Conservation (phyloP, 1,140 invertebrate species). For the Trachymyrmex cornetzi region DNA sequence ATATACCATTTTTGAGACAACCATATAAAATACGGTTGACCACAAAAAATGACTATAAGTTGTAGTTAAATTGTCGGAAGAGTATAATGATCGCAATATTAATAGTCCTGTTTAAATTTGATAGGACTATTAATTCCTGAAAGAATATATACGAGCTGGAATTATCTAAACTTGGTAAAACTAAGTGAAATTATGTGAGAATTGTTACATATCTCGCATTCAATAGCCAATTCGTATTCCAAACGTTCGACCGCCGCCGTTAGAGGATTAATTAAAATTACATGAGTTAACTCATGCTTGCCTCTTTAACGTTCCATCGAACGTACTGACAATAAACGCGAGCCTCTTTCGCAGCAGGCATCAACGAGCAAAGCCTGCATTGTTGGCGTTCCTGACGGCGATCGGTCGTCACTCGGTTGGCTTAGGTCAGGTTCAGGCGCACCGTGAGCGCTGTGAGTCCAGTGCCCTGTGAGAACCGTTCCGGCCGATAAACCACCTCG, state of each 20-base stretch:
- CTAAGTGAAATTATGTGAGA: neutral
- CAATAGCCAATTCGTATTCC: neutral
- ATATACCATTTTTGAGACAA: too few relatives aligned
- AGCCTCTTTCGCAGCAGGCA: slow-evolving; percentile 29
- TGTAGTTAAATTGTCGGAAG: too few relatives aligned
- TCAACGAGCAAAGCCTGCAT: slow-evolving; percentile 16
- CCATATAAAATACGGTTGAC: too few relatives aligned
- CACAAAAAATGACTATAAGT: too few relatives aligned
- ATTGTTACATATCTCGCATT: neutral
- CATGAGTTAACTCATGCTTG: neutral
- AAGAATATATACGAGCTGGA: neutral
- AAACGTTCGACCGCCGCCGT: neutral
- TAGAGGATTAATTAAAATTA: slow-evolving; percentile 45
- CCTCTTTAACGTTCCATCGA: slow-evolving; percentile 19
- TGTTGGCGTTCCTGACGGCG: slow-evolving; percentile 61
- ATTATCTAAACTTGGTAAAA: neutral
- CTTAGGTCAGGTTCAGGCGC: slow-evolving; percentile 71
- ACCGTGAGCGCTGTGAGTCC: slow-evolving; percentile 66
- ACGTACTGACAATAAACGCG: neutral
- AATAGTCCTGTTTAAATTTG: neutral
- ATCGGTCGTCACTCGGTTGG: slow-evolving; percentile 69
- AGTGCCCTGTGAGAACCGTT: slow-evolving; percentile 75
- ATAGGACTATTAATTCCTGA: neutral
- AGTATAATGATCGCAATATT: too few relatives aligned
- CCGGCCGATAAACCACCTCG: slow-evolving; percentile 73